A percentile compares a stretch with the other conserved stretches of the same genome.
Conservation (phyloP, 1,140 invertebrate genomes). For the Diachasma alloeum region DNA sequence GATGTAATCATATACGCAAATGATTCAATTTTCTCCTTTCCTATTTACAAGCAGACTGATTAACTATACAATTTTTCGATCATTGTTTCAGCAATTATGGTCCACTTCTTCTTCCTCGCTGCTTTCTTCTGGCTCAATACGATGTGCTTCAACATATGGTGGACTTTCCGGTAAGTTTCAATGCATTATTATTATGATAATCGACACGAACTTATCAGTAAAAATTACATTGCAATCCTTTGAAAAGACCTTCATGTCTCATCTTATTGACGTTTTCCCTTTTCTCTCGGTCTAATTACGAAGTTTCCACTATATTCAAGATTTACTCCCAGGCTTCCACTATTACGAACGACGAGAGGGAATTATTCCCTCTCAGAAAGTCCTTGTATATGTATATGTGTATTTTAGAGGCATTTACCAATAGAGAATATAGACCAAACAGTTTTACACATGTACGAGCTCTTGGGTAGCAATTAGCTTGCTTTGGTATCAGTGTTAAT, state of each 20-base stretch:
- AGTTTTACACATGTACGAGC: neutral
- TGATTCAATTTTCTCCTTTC: neutral
- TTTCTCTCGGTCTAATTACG: slow-evolving; percentile 42
- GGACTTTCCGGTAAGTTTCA: slow-evolving; percentile 81
- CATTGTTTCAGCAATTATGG: slow-evolving; percentile 77
- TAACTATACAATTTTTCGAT: slow-evolving; percentile 25
- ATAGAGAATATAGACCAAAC: neutral
- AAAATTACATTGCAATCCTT: neutral
- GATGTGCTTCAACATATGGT: slow-evolving; percentile 96
- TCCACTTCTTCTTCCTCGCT: slow-evolving; percentile 93
- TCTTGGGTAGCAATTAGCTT: neutral
- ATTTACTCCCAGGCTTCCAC: neutral
- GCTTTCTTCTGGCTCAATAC: slow-evolving; percentile 97
- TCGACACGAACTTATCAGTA: neutral
- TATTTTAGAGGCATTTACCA: neutral
- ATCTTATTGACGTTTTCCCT: slow-evolving; percentile 38
- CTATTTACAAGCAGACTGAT: no score
- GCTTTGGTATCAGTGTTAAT: neutral
- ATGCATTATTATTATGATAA: slow-evolving; percentile 11
- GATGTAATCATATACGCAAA: no score
- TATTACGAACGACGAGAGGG: neutral
- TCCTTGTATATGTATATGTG: neutral
- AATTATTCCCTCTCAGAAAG: slow-evolving; percentile 1
- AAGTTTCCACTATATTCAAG: slow-evolving; percentile 41
- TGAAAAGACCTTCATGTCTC: slow-evolving; percentile 14